Base-by-base conservation (phyloP, 2,113 vertebrate species). In the Antigone vipio region DNA sequence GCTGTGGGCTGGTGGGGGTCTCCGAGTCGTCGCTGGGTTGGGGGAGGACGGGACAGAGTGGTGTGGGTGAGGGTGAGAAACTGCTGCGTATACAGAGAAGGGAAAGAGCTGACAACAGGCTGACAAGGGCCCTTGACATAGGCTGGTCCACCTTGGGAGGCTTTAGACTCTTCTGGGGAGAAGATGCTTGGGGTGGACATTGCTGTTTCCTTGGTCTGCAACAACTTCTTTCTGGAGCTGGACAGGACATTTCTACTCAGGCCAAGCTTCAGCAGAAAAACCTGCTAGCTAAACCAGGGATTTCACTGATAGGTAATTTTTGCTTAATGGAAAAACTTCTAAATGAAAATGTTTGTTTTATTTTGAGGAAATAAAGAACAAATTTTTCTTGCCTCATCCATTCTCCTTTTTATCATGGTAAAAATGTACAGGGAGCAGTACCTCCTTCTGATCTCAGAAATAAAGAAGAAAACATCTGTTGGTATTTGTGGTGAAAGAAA, bases 121-220 rank as follows among this genome's bases (percentile, higher is more conserved):
- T 53, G 32, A 2, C 1, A 3, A 62, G 45, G 45, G 47, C 15
- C 23, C 17, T 30, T 49, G 42, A 5, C 52, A 78, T 30, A 69
- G 49, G n/a, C 58, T 52, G 63, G 66, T 10, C 34, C 35, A 11
- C 27, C n/a, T 38, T 0, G 0, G 23, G 63, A 79, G 20, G 44
- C 44, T 91, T 44, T 16, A 56, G 58, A 15, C 12, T 38, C 11
- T 21, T 69, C 49, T 59, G 40, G 47, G 42, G 42, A 63, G 53
- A 78, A 85, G 47, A n/a, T 17, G 5, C 17, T 12, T 38, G 38
- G 32, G 21, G 7, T 1, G 2, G 11, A 12, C 27, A 7, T 16
- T 62, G 52, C 30, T 75, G 22, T 29, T 81, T 78, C 52, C 73
- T 82, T 55, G 35, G 42, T 34, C 47, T 75, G 17, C 47, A 71